Conservation (phyloP, 2,113 vertebrate species). For the Mobula hypostoma region DNA sequence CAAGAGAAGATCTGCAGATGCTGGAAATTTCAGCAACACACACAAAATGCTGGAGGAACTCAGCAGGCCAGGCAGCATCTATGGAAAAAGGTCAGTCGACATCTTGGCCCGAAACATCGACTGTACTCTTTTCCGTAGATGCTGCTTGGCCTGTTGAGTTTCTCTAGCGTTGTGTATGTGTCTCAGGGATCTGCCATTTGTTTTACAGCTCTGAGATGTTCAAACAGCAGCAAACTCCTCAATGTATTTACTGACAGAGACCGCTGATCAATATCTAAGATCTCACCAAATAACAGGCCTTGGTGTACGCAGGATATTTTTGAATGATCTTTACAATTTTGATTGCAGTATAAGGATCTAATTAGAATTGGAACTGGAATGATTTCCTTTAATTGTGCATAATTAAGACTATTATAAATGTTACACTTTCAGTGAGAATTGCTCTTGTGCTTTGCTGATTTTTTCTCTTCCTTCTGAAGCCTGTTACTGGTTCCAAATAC, state of each 20-base stretch:
- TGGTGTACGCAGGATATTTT: background rate
- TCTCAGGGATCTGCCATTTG: background rate
- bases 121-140: too few species aligned
- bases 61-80: too few species aligned
- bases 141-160: too few species aligned
- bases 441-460: background rate
- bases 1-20: too few species aligned
- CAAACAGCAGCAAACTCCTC: background rate
- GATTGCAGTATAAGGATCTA: background rate
- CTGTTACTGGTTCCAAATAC: background rate
- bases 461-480: background rate
- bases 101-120: too few species aligned
- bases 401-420: background rate
- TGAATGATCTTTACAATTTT: background rate
- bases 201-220: background rate
- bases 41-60: too few species aligned
- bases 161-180: too few species aligned
- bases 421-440: background rate
- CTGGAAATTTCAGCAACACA: too few species aligned
- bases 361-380: background rate
- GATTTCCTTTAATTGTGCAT: background rate
- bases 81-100: too few species aligned
- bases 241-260: background rate
- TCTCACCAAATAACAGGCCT: background rate
- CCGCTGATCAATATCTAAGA: constrained; percentile 5